Percentiles rank a stretch among this genome's conserved stretches.
Conservation (phyloP, 2,888 invertebrate species). For the Dioctria rufipes region DNA sequence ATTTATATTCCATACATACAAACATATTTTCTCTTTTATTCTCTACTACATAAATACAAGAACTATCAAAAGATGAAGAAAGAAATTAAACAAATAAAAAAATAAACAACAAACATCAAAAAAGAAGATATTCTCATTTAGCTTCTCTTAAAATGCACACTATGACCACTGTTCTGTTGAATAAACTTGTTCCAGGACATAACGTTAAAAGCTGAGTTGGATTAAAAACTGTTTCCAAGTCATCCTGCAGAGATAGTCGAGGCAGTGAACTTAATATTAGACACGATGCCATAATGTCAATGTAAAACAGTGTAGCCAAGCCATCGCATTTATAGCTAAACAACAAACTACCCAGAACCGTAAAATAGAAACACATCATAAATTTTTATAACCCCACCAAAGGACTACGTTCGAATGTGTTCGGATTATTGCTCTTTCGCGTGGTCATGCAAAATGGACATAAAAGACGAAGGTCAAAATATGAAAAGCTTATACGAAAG, state of each 20-base stretch:
- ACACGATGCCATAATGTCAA: conserved; percentile 10
- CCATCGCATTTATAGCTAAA: conserved; percentile 31
- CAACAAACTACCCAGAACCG: conserved; percentile 41
- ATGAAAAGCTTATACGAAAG: conserved; percentile 34
- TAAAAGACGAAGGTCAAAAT: conserved; percentile 53
- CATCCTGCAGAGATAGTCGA: conserved; percentile 15
- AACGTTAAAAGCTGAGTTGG: conserved; percentile 45
- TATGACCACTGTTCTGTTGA: conserved; percentile 47
- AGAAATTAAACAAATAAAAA: too few relatives aligned
- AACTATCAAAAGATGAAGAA: too few relatives aligned
- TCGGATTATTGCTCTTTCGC: conserved; percentile 58
- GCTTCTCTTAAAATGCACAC: background rate
- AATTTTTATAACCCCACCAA: conserved; percentile 57
- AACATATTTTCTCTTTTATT: too few relatives aligned
- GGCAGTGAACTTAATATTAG: conserved; percentile 22
- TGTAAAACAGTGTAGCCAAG: conserved; percentile 43
- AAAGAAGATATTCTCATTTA: background rate
- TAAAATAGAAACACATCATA: conserved; percentile 58
- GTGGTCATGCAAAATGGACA: conserved; percentile 58
- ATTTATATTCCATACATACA: too few relatives aligned
- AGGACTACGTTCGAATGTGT: conserved; percentile 57
- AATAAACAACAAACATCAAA: too few relatives aligned
- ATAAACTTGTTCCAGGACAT: conserved; percentile 48
- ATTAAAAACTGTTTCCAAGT: conserved; percentile 44
- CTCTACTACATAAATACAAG: too few relatives aligned